A percentile compares a stretch with the other conserved stretches of the same genome.
Evolutionary conservation across 2,113 vertebrate species (phyloP).

Genomic region (Neolamprologus hecqui): DNA sequence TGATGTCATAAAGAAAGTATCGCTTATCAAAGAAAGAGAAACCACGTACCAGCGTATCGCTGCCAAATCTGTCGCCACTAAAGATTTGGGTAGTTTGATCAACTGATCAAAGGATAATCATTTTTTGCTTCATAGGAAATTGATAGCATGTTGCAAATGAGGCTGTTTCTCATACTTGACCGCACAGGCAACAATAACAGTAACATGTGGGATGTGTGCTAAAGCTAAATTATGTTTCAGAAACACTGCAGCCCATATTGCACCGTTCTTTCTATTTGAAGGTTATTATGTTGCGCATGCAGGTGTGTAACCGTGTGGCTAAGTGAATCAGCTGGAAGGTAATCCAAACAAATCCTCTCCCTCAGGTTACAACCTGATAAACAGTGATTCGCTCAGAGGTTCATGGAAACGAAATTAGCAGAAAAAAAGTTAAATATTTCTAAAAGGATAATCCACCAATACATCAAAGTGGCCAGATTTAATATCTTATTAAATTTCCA

Average conservation of each 20-base stretch:
- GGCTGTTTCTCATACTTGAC: not conserved
- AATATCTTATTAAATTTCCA: too few species aligned
- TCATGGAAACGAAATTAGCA: not conserved
- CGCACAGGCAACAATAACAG: fast-evolving
- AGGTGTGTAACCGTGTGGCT: not conserved
- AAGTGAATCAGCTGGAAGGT: not conserved
- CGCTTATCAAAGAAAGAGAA: not conserved
- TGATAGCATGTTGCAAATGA: not conserved
- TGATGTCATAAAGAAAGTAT: not conserved
- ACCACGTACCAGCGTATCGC: fast-evolving
- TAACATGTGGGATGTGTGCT: not conserved
- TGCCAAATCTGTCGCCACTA: not conserved
- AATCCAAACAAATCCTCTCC: not conserved
- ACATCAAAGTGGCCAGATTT: not conserved
- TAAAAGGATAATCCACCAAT: not conserved
- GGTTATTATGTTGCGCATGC: not conserved
- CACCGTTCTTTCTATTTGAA: not conserved
- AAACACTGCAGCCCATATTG: not conserved
- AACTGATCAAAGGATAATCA: fast-evolving
- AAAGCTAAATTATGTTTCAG: not conserved
- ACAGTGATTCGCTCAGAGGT: not conserved
- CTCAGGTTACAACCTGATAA: not conserved
- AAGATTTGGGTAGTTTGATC: not conserved
- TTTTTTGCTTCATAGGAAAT: not conserved
- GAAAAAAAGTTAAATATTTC: not conserved